Evolutionary conservation across 2,888 invertebrate genomes (phyloP).

Genomic region (Himalopsyche anomala): DNA sequence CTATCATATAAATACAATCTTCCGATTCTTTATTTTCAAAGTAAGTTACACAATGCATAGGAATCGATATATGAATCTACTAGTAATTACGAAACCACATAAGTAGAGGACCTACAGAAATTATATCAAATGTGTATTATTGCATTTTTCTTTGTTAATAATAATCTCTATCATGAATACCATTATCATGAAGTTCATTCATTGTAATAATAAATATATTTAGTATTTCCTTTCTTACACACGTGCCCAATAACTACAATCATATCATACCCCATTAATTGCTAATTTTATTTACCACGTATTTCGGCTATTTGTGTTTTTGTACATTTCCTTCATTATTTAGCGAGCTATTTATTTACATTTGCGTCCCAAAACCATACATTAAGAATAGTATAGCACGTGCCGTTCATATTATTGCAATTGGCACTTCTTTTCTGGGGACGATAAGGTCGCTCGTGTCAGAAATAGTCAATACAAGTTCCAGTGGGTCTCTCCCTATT

Average conservation of each 20-base stretch:
- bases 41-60: too few species aligned
- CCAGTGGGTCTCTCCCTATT: too few species aligned
- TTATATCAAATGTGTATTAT: too few species aligned
- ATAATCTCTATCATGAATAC: too few species aligned
- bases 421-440: slow-evolving; percentile 14
- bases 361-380: background rate
- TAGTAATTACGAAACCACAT: too few species aligned
- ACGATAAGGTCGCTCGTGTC: background rate
- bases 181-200: too few species aligned
- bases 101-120: too few species aligned
- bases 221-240: background rate
- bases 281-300: background rate
- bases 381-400: background rate
- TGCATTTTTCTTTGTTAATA: too few species aligned
- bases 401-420: slow-evolving; percentile 15
- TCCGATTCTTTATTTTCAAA: too few species aligned
- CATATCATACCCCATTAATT: background rate
- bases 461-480: background rate
- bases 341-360: slow-evolving; percentile 10
- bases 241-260: background rate
- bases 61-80: too few species aligned
- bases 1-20: too few species aligned
- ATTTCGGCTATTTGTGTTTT: background rate
- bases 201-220: too few species aligned
- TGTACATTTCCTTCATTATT: background rate